phyloP scores from a whole-genome alignment of 2,888 invertebrate genomes.

The Desoria tigrina region DNA sequence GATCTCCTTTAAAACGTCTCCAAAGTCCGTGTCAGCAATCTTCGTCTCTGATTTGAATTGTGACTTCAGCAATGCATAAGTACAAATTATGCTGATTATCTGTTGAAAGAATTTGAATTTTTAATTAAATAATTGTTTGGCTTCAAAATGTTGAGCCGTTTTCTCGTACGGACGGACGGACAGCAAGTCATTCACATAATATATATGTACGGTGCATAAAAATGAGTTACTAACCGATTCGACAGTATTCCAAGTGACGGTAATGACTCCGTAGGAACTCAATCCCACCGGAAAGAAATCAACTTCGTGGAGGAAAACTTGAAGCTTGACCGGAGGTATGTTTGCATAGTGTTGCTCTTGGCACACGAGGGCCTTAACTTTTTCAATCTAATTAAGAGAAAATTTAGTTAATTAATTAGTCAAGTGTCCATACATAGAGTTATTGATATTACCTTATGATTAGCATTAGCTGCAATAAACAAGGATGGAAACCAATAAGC shows the following conservation, averaged over 20 bases:
- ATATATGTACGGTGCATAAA: too few relatives aligned
- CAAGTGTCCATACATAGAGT: not conserved
- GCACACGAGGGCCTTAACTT: conserved; percentile 13
- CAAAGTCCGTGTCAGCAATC: too few relatives aligned
- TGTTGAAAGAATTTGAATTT: too few relatives aligned
- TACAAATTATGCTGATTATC: conserved; percentile 27
- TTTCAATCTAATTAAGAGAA: conserved; percentile 8
- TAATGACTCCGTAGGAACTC: conserved; percentile 17
- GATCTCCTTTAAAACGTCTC: too few relatives aligned
- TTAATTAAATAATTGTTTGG: too few relatives aligned
- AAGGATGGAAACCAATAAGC: conserved; percentile 26
- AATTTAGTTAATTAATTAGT: not conserved
- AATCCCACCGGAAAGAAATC: conserved; percentile 6
- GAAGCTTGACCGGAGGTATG: not conserved
- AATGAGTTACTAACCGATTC: too few relatives aligned
- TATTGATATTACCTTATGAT: conserved; percentile 14
- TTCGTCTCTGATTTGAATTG: too few relatives aligned
- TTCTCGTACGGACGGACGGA: too few relatives aligned
- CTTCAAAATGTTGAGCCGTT: too few relatives aligned
- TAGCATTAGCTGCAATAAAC: conserved; percentile 22
- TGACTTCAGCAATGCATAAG: conserved; percentile 29
- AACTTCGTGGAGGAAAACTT: conserved; percentile 21
- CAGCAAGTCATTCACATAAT: too few relatives aligned
- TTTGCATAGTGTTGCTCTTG: conserved; percentile 10
- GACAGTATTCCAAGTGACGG: too few relatives aligned